These are phyloP conservation scores for Catonia carolina DNA, from an alignment of 2,888 invertebrate species.

Conservation along the genomic window DNA sequence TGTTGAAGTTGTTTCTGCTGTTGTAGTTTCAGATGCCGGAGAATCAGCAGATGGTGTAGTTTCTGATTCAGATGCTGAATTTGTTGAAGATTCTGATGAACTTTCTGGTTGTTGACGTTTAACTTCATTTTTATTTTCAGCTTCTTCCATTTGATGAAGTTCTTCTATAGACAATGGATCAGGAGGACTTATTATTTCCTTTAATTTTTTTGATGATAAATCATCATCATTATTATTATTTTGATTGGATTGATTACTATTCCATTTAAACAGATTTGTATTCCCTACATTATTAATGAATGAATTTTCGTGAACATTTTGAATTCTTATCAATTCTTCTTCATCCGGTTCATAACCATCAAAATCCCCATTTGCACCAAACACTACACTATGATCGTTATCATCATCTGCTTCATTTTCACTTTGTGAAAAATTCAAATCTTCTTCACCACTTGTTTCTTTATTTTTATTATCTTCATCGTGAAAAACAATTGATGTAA, in stretches of 20 bases:
- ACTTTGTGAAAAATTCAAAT: conserved; percentile 18
- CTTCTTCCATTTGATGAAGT: conserved; percentile 41
- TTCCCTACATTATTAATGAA: not conserved
- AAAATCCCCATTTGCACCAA: conserved; percentile 17
- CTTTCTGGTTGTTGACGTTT: conserved; percentile 46
- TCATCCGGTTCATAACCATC: conserved; percentile 25
- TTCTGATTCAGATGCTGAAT: not conserved
- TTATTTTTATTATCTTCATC: conserved; percentile 21
- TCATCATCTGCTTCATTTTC: conserved; percentile 9
- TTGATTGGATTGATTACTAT: not conserved
- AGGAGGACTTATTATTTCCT: conserved; percentile 42
- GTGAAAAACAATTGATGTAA: not conserved
- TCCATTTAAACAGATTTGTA: not conserved
- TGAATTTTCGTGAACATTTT: conserved; percentile 4
- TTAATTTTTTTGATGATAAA: conserved; percentile 42
- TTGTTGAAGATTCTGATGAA: not conserved
- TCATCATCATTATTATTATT: conserved; percentile 41
- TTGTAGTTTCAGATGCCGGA: conserved; percentile 2
- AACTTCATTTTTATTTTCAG: conserved; percentile 47
- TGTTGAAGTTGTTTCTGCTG: not conserved
- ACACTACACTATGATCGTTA: conserved; percentile 8
- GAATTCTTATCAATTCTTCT: conserved; percentile 20
- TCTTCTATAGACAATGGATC: conserved; percentile 43
- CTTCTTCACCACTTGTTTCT: conserved; percentile 16
- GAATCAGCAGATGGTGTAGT: conserved; percentile 11